Base-by-base conservation (phyloP, 1,140 invertebrate species). In the Zophobas morio region DNA sequence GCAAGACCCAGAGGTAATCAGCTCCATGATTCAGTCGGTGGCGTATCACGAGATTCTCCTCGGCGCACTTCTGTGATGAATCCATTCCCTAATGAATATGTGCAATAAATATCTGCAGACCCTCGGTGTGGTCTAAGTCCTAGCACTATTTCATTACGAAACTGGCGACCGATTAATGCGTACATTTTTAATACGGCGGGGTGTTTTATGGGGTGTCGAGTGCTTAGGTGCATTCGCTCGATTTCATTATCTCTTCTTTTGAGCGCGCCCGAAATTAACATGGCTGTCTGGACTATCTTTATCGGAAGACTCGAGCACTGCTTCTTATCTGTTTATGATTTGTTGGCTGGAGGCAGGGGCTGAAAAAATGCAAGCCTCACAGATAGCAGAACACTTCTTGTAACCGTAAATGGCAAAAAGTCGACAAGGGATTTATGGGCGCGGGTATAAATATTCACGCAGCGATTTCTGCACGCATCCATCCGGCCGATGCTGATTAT, bases 41-140 rank as follows among this genome's bases (percentile, higher is more conserved):
- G 70, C 40, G 70, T 77, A 71, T 77, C 71, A 73, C 71, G 71
- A 73, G 71, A 73, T 73, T 73, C 71, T 73, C 71, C 39, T 73
- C 71, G 71, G 71, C 71, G 71, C 71, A 73, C 71, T 77, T 70
- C 51, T 47, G 53, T 80, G 79, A 80, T 80, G 79, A 80, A 74
- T 80, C 76, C 79, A 78, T 80, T 80, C 76, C 79, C 76, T 80
- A 80, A 80, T 80, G 79, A 80, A 80, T 80, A 78, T 80, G 70
- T 80, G 81, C 74, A 82, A 82, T 82, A 82, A 82, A 82, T 82
- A 82, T 81, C 74, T 35, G 36, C 53, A n/a, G 72, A 66, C 76
- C 76, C 79, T 79, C 49, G n/a, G 51, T 70, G 63, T 75, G 63
- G 72, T 78, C 72, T 78, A 66, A 39, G 54, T 78, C 76, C 42